Evolutionary conservation across 2,113 vertebrate species (phyloP), one percentile per base, ranked within the genome.

Genomic region (Psammodynastes pulverulentus): DNA sequence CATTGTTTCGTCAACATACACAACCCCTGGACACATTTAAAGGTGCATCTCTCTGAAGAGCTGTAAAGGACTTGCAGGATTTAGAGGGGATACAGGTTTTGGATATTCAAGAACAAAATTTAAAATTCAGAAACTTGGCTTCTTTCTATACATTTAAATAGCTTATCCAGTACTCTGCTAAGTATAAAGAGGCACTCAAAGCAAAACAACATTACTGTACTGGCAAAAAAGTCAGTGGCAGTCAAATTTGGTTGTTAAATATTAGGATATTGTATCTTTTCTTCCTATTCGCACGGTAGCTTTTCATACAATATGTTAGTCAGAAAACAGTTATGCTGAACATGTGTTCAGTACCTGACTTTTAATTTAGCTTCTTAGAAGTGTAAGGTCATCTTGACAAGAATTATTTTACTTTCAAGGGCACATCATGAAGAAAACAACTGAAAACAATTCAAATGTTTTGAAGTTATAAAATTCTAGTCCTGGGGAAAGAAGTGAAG

Each of bases 181-280:
- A 92, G 94, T 94, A 95, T 94, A 94, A 94, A 96, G 91, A 95
- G 92, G 92, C 4, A 2, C 91, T 94, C 92, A 95, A 92, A 94
- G 86, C 91, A 94, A 94, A 95, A 93, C 93, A 86, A 97, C 96
- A 96, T 95, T 96, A 87, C 48, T 91, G 90, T 91, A 79, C 93
- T 94, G 97, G 97, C 97, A 97, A 98, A 98, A 98, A 96, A 97
- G 97, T 98, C 96, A 97, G 95, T 93, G 95, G 95, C 96, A 95
- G 90, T 95, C 95, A 96, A 95, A 92, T 96, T 79, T 79, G 72
- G 17, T 79, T 43, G 43, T 79, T 21, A 79, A 79, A 21, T 96
- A 94, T 96, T 95, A 97, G 97, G 95, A 97, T 92, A 96, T 79
- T 79, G 72, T 79, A 21, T 72, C 29, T 67, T 56, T 29, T 79